Percentiles rank a stretch among this genome's conserved stretches.
Conservation (phyloP, 1,140 invertebrate genomes). For the Atta cephalotes region DNA sequence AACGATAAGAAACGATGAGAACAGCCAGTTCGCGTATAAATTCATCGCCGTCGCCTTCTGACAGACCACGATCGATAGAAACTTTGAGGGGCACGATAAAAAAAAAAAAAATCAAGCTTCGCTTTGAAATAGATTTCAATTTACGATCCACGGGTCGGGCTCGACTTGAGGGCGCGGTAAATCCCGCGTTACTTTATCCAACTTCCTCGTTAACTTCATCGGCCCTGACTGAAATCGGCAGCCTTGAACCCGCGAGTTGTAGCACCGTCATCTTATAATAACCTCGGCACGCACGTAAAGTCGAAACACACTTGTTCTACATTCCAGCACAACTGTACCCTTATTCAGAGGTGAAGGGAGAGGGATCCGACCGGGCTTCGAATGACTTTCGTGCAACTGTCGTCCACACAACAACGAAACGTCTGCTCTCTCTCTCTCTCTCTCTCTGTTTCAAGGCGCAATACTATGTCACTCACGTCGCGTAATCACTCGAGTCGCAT, state of each 20-base stretch:
- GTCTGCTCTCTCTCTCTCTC: background rate
- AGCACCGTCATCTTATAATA: slow-evolving; percentile 18
- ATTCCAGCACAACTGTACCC: slow-evolving; percentile 1
- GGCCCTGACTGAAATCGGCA: slow-evolving; percentile 42
- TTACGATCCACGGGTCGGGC: slow-evolving; percentile 22
- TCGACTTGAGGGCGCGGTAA: slow-evolving; percentile 54
- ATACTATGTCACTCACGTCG: background rate
- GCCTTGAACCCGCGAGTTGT: slow-evolving; percentile 42
- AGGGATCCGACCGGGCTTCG: background rate
- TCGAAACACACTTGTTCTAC: slow-evolving; percentile 23
- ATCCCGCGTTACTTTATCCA: slow-evolving; percentile 32
- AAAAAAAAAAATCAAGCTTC: slow-evolving; percentile 27
- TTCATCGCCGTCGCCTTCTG: slow-evolving; percentile 27
- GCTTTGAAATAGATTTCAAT: slow-evolving; percentile 55
- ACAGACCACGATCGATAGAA: slow-evolving; percentile 17
- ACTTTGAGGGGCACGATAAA: slow-evolving; percentile 49
- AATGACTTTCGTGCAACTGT: slow-evolving; percentile 7
- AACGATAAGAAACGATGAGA: slow-evolving; percentile 5
- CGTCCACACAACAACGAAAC: slow-evolving; percentile 11
- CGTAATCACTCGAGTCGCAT: background rate
- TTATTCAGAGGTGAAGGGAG: background rate
- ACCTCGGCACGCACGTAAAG: background rate
- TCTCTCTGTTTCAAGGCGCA: background rate
- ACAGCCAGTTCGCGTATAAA: slow-evolving; percentile 32
- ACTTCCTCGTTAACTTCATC: slow-evolving; percentile 40